phyloP scores from a whole-genome alignment of 2,888 invertebrate genomes.

The Limenitis camilla region DNA sequence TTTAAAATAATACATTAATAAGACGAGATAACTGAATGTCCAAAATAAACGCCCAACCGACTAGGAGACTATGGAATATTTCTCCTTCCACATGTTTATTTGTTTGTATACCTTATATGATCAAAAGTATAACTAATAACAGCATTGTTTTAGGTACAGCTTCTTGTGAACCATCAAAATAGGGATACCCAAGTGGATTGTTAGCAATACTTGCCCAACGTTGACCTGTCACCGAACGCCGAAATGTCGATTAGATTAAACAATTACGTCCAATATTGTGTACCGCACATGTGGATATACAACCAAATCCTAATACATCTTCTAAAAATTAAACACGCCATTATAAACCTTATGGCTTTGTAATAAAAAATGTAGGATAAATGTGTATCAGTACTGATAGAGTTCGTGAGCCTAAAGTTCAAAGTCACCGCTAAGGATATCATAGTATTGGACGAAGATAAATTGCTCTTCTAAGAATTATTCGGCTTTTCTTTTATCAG shows the following conservation, averaged over 20 bases:
- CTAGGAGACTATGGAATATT: no score
- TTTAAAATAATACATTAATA: no score
- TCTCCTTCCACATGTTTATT: no score
- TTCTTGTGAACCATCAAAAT: no score
- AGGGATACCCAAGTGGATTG: constrained; percentile 11
- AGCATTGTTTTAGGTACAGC: background rate
- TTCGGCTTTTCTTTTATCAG: constrained; percentile 2
- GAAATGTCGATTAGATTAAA: constrained; percentile 48
- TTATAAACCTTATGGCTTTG: constrained; percentile 8
- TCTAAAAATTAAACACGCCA: constrained; percentile 5
- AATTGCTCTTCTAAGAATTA: constrained; percentile 22
- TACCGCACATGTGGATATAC: constrained; percentile 34
- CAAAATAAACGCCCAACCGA: no score
- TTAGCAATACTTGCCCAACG: constrained; percentile 43
- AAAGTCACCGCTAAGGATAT: constrained; percentile 55
- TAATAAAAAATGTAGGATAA: constrained; percentile 3
- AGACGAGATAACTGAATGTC: no score
- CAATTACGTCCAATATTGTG: constrained; percentile 61
- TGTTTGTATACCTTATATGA: no score
- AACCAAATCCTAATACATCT: constrained; percentile 16
- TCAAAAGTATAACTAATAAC: no score
- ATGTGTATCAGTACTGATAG: constrained; percentile 11
- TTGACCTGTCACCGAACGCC: constrained; percentile 35
- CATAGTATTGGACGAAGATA: constrained; percentile 27
- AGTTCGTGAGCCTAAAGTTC: constrained; percentile 43